Evolutionary conservation across 2,113 vertebrate species (phyloP), one percentile per base, ranked within the genome.

Genomic region (Calyptommatus sinebrachiatus): DNA sequence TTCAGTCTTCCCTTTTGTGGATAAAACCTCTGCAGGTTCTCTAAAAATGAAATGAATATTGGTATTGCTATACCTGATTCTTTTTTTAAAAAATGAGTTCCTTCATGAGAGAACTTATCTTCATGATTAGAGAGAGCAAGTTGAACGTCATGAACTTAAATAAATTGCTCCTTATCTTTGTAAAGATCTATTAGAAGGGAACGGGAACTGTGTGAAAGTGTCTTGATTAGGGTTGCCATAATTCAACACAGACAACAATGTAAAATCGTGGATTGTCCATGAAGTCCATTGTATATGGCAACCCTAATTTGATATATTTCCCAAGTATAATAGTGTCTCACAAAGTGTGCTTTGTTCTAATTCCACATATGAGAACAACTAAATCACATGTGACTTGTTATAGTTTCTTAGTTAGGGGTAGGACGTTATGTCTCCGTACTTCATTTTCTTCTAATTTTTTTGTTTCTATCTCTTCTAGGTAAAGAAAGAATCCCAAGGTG

Each of bases 351-450:
- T 1, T 72, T 20, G 0, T 72, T 5, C 7, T 1, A 0, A 29
- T 7, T 24, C 31, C 26, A 31, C 29, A 20, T 8, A 7, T 48
- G 26, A 2, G 24, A 35, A 29, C 14, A 46, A 31, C 65, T 68
- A 61, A 80, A 0, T 22, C 31, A 1, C 1, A 0, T 61, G 35
- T 2, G 0, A 31, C 0, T 0, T 5, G n/a, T 60, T 73, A 76
- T 26, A 26, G 29, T 10, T 57, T 53, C n/a, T 77, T 29, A 26
- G 2, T 35, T 28, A 29, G 21, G 61, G 66, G 28, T 3, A 53
- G 66, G 8, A 14, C 6, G 7, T 0, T 28, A 0, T 41, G 41
- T 1, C 1, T 3, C 45, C 16, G 1, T 46, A 29, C 0, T 0
- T 41, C 0, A 24, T 7, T 71, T 76, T 22, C 21, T 10, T 31